Evolutionary conservation across 2,113 vertebrate genomes (phyloP), one percentile per base, ranked within the genome.

Genomic region (Corythornis cristatus): DNA sequence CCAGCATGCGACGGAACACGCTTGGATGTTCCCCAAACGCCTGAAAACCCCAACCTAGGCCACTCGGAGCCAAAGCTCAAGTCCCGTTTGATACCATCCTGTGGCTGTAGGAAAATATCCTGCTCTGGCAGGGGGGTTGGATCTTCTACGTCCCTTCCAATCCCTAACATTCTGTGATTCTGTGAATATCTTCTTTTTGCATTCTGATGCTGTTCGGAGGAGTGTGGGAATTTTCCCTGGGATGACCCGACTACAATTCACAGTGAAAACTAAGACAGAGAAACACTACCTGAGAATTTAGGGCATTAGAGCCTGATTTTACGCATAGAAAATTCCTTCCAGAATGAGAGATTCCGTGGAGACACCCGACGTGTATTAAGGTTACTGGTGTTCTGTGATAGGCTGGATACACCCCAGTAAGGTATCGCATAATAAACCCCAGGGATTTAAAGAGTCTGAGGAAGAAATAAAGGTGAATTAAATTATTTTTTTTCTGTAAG

Each of bases 21-120:
- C 14, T 23, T 12, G 8, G n/a, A 8, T 64, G 31, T 67, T 50
- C 6, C 8, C 37, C 37, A 37, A 37, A 37, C 37, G 37, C 37
- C 9, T 37, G 37, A 37, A 28, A 12, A 51, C 50, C 50, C 48
- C 48, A 13, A 50, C 2, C 2, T 11, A 12, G 22, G 51, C 13
- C 6, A 1, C 16, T 22, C 8, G 1, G 21, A 13, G 12, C 17
- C 12, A 11, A 43, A 80, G n/a, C 23, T 61, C 14, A 18, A 21
- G 33, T 58, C 11, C 0, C 4, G 14, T 15, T 29, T 37, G 60
- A 3, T 1, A 5, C 54, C 18, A 3, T 37, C 11, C 0, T 5
- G 28, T 1, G 17, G 7, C 26, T 51, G 23, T 14, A n/a, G 70
- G 31, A 37, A 37, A 37, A 37, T 37, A 37, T 37, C 37, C 37